Evolutionary conservation across 1,140 invertebrate species (phyloP).

Genomic region (Drosophila kurseongensis): DNA sequence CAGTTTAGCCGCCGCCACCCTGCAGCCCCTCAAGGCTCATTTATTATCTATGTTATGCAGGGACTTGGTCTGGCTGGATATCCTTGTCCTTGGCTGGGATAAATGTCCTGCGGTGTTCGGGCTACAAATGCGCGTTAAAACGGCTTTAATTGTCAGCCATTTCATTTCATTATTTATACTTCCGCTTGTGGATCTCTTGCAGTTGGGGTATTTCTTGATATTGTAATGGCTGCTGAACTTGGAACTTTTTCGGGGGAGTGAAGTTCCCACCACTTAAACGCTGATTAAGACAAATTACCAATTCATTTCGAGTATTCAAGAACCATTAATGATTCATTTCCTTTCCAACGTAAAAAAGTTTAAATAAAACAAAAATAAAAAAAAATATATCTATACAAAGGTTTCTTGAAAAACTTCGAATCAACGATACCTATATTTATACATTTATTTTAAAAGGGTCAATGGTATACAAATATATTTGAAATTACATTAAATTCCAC

Average conservation of each 20-base stretch:
- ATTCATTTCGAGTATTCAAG: constrained; percentile 43
- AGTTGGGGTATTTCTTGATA: constrained; percentile 32
- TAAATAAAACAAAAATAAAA: constrained; percentile 26
- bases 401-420: background rate
- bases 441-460: too few species aligned
- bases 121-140: constrained; percentile 71
- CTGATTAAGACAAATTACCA: constrained; percentile 73
- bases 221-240: constrained; percentile 55
- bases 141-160: constrained; percentile 73
- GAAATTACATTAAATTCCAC: too few species aligned
- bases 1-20: constrained; percentile 61
- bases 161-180: constrained; percentile 73
- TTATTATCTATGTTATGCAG: constrained; percentile 72
- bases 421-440: background rate
- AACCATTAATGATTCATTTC: constrained; percentile 74
- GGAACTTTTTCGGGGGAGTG: constrained; percentile 11
- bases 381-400: background rate
- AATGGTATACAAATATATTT: too few species aligned
- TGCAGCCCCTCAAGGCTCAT: constrained; percentile 49
- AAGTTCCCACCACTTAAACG: constrained; percentile 37
- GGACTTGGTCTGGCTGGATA: constrained; percentile 26
- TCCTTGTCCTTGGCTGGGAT: constrained; percentile 30
- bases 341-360: constrained; percentile 44
- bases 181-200: constrained; percentile 41
- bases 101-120: constrained; percentile 65